phyloP scores from a whole-genome alignment of 2,888 invertebrate species.

The Rhingia campestris region DNA sequence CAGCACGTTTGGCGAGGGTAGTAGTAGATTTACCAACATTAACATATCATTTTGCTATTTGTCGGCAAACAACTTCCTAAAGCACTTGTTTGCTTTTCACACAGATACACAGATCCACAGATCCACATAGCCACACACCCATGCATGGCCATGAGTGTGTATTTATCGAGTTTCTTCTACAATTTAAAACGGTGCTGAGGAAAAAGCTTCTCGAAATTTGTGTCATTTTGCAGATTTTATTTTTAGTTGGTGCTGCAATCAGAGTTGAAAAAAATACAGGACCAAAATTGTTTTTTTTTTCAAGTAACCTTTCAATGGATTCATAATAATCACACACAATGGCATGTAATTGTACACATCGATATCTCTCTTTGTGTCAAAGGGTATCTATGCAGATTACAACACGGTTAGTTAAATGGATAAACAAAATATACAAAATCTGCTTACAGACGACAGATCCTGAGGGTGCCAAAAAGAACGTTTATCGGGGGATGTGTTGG shows the following conservation, averaged over 20 bases:
- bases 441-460: conserved; percentile 45
- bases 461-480: conserved; percentile 59
- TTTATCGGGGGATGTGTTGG: conserved; percentile 43
- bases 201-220: conserved; percentile 44
- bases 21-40: conserved; percentile 73
- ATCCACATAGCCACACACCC: neutral
- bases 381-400: conserved; percentile 59
- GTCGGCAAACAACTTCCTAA: conserved; percentile 73
- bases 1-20: conserved; percentile 30
- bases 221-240: neutral
- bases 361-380: conserved; percentile 28
- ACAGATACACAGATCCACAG: conserved; percentile 29
- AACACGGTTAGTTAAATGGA: conserved; percentile 67
- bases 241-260: too few relatives aligned
- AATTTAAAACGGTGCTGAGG: neutral
- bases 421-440: conserved; percentile 58
- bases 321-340: conserved; percentile 27
- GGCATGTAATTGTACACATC: neutral
- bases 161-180: conserved; percentile 69
- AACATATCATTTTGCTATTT: conserved; percentile 74
- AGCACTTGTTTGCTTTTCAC: conserved; percentile 74
- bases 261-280: too few relatives aligned
- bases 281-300: neutral
- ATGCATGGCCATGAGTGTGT: neutral
- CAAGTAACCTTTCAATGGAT: conserved; percentile 28